Percentiles rank a stretch among this genome's conserved stretches.
These are phyloP conservation scores for Acanthoscelides obtectus DNA, from an alignment of 2,888 invertebrate genomes.

Conservation along the genomic window DNA sequence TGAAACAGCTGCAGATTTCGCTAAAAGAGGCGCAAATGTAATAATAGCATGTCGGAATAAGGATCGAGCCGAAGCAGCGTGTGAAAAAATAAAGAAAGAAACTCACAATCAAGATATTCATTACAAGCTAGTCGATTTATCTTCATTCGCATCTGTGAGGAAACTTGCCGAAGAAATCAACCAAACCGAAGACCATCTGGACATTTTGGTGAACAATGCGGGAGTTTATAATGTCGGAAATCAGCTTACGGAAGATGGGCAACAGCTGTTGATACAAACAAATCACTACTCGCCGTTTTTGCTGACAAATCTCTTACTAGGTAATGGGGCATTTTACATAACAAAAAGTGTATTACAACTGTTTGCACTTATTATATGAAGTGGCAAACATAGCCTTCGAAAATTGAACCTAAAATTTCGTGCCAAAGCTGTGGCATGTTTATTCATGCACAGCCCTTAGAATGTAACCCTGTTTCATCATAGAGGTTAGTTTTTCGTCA, in stretches of 20 bases:
- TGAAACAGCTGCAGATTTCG: constrained; percentile 43
- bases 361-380: no score
- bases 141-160: constrained; percentile 52
- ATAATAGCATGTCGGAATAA: constrained; percentile 51
- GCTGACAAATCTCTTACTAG: constrained; percentile 59
- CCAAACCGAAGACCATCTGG: constrained; percentile 50
- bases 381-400: no score
- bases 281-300: constrained; percentile 69
- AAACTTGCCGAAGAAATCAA: constrained; percentile 58
- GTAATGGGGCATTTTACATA: no score
- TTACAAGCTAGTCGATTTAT: constrained; percentile 50
- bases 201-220: constrained; percentile 62
- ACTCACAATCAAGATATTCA: constrained; percentile 37
- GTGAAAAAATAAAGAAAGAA: constrained; percentile 31
- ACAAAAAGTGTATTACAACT: no score
- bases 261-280: constrained; percentile 59
- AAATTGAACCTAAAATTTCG: no score
- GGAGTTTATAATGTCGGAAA: constrained; percentile 51
- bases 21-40: constrained; percentile 48
- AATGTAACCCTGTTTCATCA: no score
- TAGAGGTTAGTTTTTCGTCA: no score
- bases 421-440: no score
- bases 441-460: no score
- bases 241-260: constrained; percentile 55
- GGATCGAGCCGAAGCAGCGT: constrained; percentile 20